Evolutionary conservation across 37 sponge, comb jelly and placozoan species (phyloP).

Genomic region (Halisarca cf. caerulea): DNA sequence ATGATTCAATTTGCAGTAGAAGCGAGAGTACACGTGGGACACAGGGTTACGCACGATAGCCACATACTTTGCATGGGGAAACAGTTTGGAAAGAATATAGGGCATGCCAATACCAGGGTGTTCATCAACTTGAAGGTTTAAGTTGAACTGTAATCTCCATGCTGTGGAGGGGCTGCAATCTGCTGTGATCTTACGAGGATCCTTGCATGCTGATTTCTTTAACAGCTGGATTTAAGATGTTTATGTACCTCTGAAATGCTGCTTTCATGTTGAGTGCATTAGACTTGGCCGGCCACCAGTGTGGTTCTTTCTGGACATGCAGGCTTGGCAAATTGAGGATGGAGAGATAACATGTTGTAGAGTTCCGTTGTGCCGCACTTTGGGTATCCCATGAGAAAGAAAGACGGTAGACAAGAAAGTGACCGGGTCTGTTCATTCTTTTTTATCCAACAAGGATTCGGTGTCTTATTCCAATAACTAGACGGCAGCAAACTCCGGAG

Average conservation of each 20-base stretch:
- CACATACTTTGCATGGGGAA: conserved; percentile 54
- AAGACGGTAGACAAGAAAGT: conserved; percentile 27
- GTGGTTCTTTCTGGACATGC: conserved; percentile 13
- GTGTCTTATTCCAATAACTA: neutral
- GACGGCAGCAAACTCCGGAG: neutral
- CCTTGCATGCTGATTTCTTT: neutral
- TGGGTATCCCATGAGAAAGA: conserved; percentile 51
- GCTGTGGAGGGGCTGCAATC: conserved; percentile 57
- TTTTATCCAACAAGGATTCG: conserved; percentile 3
- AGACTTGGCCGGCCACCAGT: conserved; percentile 55
- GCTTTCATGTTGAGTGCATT: neutral
- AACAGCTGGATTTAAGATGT: neutral
- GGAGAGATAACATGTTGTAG: neutral
- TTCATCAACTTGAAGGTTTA: too few species aligned
- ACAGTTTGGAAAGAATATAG: conserved; percentile 32
- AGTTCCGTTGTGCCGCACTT: conserved; percentile 51
- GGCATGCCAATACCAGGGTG: conserved; percentile 38
- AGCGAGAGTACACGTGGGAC: conserved; percentile 33
- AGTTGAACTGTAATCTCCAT: too few species aligned
- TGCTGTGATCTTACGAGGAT: conserved; percentile 10
- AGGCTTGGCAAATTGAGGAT: conserved; percentile 5
- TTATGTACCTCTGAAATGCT: neutral
- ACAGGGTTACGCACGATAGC: conserved; percentile 53
- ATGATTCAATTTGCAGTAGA: neutral
- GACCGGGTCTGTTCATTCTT: too few species aligned